Evolutionary conservation across 2,113 vertebrate species (phyloP).

Genomic region (Microcebus murinus): DNA sequence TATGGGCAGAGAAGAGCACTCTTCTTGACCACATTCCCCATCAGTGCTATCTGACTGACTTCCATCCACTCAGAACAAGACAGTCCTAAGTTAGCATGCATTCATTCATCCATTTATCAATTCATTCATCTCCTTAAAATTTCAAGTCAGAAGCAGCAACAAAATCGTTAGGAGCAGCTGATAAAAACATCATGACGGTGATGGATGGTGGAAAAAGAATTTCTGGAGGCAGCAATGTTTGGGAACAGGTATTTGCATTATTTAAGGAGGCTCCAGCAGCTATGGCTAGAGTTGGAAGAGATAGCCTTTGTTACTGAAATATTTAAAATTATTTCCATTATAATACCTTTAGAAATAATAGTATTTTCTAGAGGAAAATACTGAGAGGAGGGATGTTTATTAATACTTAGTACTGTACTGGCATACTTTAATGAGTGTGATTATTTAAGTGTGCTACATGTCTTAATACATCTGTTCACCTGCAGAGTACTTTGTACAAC

Average conservation of each 20-base stretch:
- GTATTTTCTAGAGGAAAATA: background rate
- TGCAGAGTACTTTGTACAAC: background rate
- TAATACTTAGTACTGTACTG: background rate
- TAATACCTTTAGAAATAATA: background rate
- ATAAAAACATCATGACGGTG: constrained; percentile 75
- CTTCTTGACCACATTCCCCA: background rate
- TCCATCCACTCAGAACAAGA: constrained; percentile 62
- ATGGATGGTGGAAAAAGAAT: constrained; percentile 74
- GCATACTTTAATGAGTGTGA: background rate
- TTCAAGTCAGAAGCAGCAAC: constrained; percentile 70
- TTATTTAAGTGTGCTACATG: constrained; percentile 13
- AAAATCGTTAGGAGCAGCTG: constrained; percentile 73
- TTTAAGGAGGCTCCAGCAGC: constrained; percentile 30
- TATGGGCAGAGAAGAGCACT: background rate
- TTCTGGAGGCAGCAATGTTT: constrained; percentile 71
- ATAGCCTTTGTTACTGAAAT: background rate
- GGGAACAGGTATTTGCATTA: constrained; percentile 21
- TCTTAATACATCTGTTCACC: background rate
- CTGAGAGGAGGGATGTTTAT: background rate
- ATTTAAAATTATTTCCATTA: background rate
- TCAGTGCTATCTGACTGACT: constrained; percentile 54
- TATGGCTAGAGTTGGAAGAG: background rate
- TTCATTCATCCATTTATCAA: constrained; percentile 67
- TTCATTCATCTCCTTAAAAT: constrained; percentile 75
- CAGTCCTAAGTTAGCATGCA: constrained; percentile 62